Conservation (phyloP, 2,888 invertebrate genomes). For the Elmis aenea region DNA sequence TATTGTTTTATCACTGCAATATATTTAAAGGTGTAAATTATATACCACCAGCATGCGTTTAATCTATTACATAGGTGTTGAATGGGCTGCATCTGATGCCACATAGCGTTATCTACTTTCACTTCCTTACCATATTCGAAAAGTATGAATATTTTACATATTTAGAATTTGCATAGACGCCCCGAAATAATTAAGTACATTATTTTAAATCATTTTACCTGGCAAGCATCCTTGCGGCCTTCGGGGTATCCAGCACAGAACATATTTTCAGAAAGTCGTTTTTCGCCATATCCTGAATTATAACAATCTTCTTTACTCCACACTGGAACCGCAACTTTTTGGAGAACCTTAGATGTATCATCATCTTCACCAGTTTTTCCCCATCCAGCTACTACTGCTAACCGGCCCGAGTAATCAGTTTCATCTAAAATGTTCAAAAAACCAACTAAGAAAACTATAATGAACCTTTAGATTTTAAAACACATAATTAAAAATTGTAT, state of each 20-base stretch:
- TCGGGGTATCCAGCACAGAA: slow-evolving; percentile 73
- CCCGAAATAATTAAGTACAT: not conserved
- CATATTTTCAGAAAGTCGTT: slow-evolving; percentile 70
- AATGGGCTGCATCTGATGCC: too few species aligned
- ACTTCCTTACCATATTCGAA: too few species aligned
- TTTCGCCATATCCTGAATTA: slow-evolving; percentile 62
- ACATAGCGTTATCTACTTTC: too few species aligned
- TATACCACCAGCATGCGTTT: too few species aligned
- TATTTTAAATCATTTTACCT: slow-evolving; percentile 40
- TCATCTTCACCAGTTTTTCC: slow-evolving; percentile 65
- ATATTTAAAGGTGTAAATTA: too few species aligned
- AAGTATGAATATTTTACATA: too few species aligned
- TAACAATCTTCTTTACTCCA: slow-evolving; percentile 66
- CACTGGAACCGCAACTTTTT: slow-evolving; percentile 68
- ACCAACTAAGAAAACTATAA: too few species aligned
- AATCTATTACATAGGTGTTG: too few species aligned
- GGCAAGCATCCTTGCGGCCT: slow-evolving; percentile 65
- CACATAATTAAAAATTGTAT: too few species aligned
- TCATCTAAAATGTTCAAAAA: slow-evolving; percentile 11
- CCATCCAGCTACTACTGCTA: slow-evolving; percentile 71
- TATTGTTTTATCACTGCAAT: too few species aligned
- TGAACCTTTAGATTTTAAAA: too few species aligned
- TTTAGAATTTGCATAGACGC: too few species aligned
- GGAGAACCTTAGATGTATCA: slow-evolving; percentile 59
- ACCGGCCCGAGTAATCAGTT: slow-evolving; percentile 53